Percentiles rank a stretch among this genome's conserved stretches.
These are phyloP conservation scores for Zaprionus capensis DNA, from an alignment of 1,140 invertebrate genomes.

Conservation along the genomic window DNA sequence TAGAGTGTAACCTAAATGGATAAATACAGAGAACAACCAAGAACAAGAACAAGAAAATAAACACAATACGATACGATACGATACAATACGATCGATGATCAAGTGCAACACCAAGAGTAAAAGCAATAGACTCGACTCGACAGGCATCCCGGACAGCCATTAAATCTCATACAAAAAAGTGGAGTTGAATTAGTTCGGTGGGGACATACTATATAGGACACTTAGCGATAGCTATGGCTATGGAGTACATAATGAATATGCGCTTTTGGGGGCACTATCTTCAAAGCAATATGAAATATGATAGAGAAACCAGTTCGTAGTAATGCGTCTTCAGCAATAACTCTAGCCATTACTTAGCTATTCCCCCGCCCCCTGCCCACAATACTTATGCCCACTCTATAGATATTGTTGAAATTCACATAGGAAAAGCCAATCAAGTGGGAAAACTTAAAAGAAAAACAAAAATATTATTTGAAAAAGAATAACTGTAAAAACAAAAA, in stretches of 20 bases:
- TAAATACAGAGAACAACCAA: slow-evolving; percentile 38
- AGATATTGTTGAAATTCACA: slow-evolving; percentile 70
- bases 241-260: slow-evolving; percentile 29
- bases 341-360: slow-evolving; percentile 24
- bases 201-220: slow-evolving; percentile 2
- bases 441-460: slow-evolving; percentile 18
- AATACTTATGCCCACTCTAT: slow-evolving; percentile 41
- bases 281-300: background rate
- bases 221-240: slow-evolving; percentile 7
- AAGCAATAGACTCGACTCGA: slow-evolving; percentile 11
- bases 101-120: background rate
- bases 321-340: slow-evolving; percentile 22
- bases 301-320: slow-evolving; percentile 2
- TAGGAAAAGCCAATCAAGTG: slow-evolving; percentile 70
- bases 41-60: background rate
- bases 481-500: slow-evolving; percentile 62
- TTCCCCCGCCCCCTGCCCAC: background rate
- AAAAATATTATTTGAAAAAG: slow-evolving; percentile 53
- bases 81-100: background rate
- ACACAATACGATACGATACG: slow-evolving; percentile 13
- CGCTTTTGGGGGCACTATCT: background rate
- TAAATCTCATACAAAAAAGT: background rate
- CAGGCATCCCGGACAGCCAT: background rate
- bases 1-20: slow-evolving; percentile 69
- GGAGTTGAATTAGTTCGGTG: slow-evolving; percentile 8